Percentiles rank a stretch among this genome's conserved stretches.
Conservation (phyloP, 1,140 invertebrate genomes). For the Rhagoletis zephyria region DNA sequence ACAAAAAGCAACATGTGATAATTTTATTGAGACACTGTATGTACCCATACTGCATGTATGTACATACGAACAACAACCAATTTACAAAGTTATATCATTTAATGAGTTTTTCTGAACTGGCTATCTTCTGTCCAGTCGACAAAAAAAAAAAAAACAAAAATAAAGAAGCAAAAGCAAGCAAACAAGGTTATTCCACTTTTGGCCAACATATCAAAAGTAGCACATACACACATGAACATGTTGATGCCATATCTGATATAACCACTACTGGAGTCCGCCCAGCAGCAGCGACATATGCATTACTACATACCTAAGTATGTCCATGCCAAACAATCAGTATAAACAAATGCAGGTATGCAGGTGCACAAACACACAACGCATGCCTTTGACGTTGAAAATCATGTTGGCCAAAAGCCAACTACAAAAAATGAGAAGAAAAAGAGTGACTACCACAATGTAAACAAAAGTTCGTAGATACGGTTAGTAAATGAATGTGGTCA, state of each 20-base stretch:
- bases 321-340: too few species aligned
- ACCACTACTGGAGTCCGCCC: too few species aligned
- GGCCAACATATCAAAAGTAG: background rate
- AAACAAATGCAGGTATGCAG: background rate
- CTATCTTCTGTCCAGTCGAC: background rate
- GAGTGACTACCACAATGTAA: background rate
- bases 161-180: background rate
- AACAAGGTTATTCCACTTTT: slow-evolving; percentile 46
- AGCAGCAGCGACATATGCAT: too few species aligned
- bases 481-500: background rate
- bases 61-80: background rate
- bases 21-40: too few species aligned
- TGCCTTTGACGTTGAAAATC: background rate
- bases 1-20: too few species aligned
- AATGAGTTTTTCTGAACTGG: slow-evolving; percentile 25
- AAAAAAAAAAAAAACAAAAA: background rate
- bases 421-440: background rate
- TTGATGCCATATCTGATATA: background rate
- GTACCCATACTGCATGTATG: too few species aligned
- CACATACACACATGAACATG: background rate
- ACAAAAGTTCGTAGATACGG: background rate
- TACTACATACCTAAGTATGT: too few species aligned
- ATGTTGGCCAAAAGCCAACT: slow-evolving; percentile 17
- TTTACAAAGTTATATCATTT: slow-evolving; percentile 27
- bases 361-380: too few species aligned